These are phyloP conservation scores for Andrena marginata DNA, from an alignment of 2,888 invertebrate genomes.

Conservation along the genomic window DNA sequence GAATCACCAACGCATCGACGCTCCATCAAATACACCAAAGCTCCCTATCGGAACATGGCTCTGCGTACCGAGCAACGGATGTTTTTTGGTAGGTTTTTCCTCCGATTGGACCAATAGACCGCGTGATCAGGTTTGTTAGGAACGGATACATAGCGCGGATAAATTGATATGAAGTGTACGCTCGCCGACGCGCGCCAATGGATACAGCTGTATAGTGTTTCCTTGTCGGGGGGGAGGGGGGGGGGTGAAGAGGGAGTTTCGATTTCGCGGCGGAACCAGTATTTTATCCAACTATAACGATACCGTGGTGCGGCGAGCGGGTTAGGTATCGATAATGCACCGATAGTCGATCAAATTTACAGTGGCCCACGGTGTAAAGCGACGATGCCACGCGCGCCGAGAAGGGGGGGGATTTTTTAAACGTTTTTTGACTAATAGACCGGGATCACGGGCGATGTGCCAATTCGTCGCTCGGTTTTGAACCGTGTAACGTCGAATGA, in stretches of 20 bases:
- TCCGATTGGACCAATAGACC: conserved; percentile 25
- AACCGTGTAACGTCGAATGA: conserved; percentile 73
- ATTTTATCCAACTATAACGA: conserved; percentile 54
- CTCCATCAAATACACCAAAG: not conserved
- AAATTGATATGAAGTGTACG: conserved; percentile 43
- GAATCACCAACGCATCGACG: not conserved
- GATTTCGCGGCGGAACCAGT: conserved; percentile 20
- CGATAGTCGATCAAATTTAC: conserved; percentile 47
- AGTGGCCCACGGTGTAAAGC: conserved; percentile 23
- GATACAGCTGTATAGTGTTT: not conserved
- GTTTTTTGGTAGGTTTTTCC: not conserved
- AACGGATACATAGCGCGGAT: conserved; percentile 37
- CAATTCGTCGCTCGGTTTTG: conserved; percentile 74
- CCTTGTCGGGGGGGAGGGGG: not conserved
- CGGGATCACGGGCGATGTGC: conserved; percentile 63
- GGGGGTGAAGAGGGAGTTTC: not conserved
- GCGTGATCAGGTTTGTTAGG: conserved; percentile 26
- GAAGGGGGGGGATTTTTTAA: conserved; percentile 53
- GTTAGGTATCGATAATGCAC: conserved; percentile 47
- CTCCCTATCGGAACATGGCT: not conserved
- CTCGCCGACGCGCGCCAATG: not conserved
- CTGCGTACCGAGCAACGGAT: not conserved
- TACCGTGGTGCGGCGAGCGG: not conserved
- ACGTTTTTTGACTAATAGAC: conserved; percentile 67
- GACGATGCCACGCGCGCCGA: not conserved